Base-by-base conservation (phyloP, 2,888 invertebrate genomes). In the Orthosia gothica region DNA sequence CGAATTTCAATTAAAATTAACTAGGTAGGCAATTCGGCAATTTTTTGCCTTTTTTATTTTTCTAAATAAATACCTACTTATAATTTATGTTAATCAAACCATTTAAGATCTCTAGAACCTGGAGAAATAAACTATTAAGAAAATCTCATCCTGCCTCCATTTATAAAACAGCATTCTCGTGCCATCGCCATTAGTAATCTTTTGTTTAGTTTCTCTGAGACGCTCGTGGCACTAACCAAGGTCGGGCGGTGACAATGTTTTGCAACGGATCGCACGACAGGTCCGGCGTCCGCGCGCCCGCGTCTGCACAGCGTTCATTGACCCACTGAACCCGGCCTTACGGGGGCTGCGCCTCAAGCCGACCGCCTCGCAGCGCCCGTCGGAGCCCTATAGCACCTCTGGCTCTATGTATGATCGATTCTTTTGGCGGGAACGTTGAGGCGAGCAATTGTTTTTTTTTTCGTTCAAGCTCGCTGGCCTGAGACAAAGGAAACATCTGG, bases 261-360 rank as follows among this genome's bases (percentile, higher is more conserved):
- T 91, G 94, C 93, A 93, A 93, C 92, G 85, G 90, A 91, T 91
- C 93, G 93, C 86, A 85, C 92, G 93, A 93, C 93, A 92, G 92
- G 93, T 95, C 92, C 87, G 90, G 86, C 54, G 45, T 57, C 68
- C 79, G 80, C 81, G 77, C 83, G 76, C 84, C 81, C 86, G 85
- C 87, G 89, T 86, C 91, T 89, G 89, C 83, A 81, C 87, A 86
- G 93, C 93, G 95, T 95, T 95, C 96, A 93, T 93, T 95, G 95
- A 95, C 96, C 95, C 87, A 96, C 91, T 96, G 95, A 95, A 95
- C 94, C 93, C 92, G 89, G 87, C 84, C 84, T 80, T 79, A 80
- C 88, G 86, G 89, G 89, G 88, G 81, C 84, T 85, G 79, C 79
- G 76, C 77, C 73, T 81, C 80, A 72, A 77, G 77, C 77, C 82